Base-by-base conservation (phyloP, 1,140 invertebrate genomes). In the Trialeurodes vaporariorum region DNA sequence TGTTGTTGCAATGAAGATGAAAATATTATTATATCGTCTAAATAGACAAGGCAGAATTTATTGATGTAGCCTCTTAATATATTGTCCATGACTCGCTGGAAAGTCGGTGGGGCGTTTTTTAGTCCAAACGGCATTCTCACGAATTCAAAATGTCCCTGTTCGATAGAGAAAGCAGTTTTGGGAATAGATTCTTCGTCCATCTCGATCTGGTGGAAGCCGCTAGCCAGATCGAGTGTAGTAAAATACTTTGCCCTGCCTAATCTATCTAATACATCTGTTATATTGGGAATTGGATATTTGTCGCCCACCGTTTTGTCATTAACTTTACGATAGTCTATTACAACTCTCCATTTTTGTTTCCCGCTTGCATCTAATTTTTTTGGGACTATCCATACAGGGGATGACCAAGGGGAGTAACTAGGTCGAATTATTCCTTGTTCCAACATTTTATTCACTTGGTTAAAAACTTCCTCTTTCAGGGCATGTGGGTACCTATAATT, bases 231-330 rank as follows among this genome's bases (percentile, higher is more conserved):
- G 2, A 84, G 65, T 0, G 77, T 74, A 2, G 76, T 77, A 67
- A 83, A 83, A 64, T 76, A 75, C 23, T 69, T 71, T 2, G 74
- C 69, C 2, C 72, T 75, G 0, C 72, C 71, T 61, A 81, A 64
- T 27, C 72, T 71, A 67, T 80, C 76, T 11, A 85, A 68, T 24
- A 76, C 76, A n/a, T 81, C 76, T 25, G 77, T 76, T 22, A 84
- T 82, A 22, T 78, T 74, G 1, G 81, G 83, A n/a, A 86, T 72
- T 9, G 83, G 82, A 73, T 80, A 85, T 26, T 66, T 70, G 58
- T 78, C 77, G 21, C 70, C 67, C 2, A 70, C 69, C 1, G 78
- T 79, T 0, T 72, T 67, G 1, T 73, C 65, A 67, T 79, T 80
- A 5, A 79, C 60, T 72, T 73, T 73, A 27, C 74, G 58, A 63